phyloP scores from a whole-genome alignment of 2,797 vertebrate species.

The Microctenopoma lineatum region DNA sequence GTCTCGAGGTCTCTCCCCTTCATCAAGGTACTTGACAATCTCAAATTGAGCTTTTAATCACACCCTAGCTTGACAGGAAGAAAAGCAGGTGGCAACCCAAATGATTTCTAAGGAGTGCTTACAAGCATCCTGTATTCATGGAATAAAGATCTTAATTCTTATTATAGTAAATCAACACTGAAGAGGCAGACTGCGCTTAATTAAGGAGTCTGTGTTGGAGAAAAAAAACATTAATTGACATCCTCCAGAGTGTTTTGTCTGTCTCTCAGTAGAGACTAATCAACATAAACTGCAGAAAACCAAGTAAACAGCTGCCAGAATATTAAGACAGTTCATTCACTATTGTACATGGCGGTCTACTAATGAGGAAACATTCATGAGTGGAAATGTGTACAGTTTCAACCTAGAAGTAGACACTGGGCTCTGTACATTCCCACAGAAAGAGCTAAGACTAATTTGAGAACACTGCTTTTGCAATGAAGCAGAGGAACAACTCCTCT shows the following conservation, averaged over 20 bases:
- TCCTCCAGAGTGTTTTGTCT: conserved; percentile 78
- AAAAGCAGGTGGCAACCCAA: conserved; percentile 62
- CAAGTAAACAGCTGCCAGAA: conserved; percentile 71
- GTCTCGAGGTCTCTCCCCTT: neutral
- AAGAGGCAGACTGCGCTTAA: conserved; percentile 72
- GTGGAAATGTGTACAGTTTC: conserved; percentile 42
- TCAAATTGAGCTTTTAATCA: conserved; percentile 55
- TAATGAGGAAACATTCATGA: conserved; percentile 64
- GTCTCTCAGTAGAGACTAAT: conserved; percentile 73
- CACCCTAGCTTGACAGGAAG: conserved; percentile 32
- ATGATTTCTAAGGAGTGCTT: conserved; percentile 51
- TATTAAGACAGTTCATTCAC: conserved; percentile 65
- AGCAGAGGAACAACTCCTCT: conserved; percentile 22
- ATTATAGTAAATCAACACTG: conserved; percentile 59
- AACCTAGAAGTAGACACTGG: conserved; percentile 39
- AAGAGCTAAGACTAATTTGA: conserved; percentile 26
- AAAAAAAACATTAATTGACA: conserved; percentile 69
- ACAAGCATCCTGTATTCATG: conserved; percentile 29
- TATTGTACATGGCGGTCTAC: conserved; percentile 45
- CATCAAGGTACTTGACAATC: conserved; percentile 28
- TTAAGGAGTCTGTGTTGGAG: conserved; percentile 64
- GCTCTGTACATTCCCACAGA: conserved; percentile 50
- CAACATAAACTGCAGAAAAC: conserved; percentile 67
- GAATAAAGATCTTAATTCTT: conserved; percentile 60
- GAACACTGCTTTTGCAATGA: conserved; percentile 23